Conservation (phyloP, 2,113 vertebrate species). For the Urocitellus parryii region DNA sequence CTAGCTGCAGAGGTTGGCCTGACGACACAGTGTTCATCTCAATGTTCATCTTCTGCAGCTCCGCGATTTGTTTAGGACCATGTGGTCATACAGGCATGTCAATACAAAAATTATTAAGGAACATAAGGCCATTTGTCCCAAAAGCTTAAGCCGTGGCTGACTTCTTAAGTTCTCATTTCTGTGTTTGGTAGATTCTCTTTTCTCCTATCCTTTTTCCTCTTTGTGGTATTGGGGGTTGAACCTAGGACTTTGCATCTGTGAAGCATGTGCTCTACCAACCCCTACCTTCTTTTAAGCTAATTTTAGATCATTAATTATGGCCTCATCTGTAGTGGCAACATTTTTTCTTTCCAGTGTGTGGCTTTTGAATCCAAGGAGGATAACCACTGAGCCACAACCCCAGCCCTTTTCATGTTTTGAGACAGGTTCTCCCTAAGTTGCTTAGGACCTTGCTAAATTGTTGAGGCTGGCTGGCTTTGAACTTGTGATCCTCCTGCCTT, state of each 20-base stretch:
- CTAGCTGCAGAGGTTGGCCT: background rate
- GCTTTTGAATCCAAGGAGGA: background rate
- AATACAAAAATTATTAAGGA: background rate
- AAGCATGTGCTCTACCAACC: background rate
- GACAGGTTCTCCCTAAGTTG: too few relatives aligned
- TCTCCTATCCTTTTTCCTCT: background rate
- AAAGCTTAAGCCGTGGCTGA: background rate
- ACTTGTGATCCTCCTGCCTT: too few relatives aligned
- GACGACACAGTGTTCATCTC: background rate
- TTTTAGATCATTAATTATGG: background rate
- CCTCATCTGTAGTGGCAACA: background rate
- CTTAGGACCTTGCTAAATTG: too few relatives aligned
- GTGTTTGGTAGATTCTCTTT: background rate
- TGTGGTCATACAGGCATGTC: background rate
- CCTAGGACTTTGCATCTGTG: too few relatives aligned
- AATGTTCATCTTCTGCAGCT: background rate
- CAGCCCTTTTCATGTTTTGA: too few relatives aligned
- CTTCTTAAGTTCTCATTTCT: background rate
- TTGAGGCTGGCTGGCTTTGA: too few relatives aligned
- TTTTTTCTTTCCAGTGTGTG: background rate
- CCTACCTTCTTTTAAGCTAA: background rate
- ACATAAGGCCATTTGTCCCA: background rate
- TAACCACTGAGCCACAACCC: too few relatives aligned
- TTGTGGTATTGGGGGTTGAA: background rate
- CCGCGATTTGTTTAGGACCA: background rate